A percentile compares a stretch with the other conserved stretches of the same genome.
phyloP scores from a whole-genome alignment of 2,888 invertebrate genomes.

The Anoplius nigerrimus region DNA sequence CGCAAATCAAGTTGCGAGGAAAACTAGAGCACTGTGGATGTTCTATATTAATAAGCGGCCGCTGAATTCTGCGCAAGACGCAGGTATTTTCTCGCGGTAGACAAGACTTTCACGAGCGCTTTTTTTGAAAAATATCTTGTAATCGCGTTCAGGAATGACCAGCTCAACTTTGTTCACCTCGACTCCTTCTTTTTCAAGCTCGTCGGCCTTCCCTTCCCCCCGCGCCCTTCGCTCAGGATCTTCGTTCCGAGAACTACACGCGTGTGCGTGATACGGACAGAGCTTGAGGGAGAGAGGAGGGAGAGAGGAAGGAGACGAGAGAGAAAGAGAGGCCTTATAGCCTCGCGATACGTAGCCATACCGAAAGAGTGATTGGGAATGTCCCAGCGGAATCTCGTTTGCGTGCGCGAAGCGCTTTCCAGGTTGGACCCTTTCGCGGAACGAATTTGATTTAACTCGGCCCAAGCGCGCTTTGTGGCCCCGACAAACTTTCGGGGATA shows the following conservation, averaged over 20 bases:
- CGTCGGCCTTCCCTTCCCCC: not conserved
- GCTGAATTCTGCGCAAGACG: too few relatives aligned
- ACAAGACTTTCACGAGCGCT: too few relatives aligned
- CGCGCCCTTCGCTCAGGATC: not conserved
- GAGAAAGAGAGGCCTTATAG: slow-evolving; percentile 36
- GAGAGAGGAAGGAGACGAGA: not conserved
- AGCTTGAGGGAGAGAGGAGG: slow-evolving; percentile 11
- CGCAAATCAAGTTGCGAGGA: too few relatives aligned
- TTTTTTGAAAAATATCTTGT: too few relatives aligned
- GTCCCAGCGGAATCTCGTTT: slow-evolving; percentile 58
- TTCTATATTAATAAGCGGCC: too few relatives aligned
- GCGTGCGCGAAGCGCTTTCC: slow-evolving; percentile 59
- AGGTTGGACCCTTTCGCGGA: slow-evolving; percentile 57
- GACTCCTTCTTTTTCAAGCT: not conserved
- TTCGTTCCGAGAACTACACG: slow-evolving; percentile 16
- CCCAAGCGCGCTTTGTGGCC: slow-evolving; percentile 50
- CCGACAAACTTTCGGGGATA: slow-evolving; percentile 55
- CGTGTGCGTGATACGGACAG: slow-evolving; percentile 37
- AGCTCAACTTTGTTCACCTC: not conserved
- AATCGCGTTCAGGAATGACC: not conserved
- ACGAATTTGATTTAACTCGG: slow-evolving; percentile 63
- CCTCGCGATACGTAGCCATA: slow-evolving; percentile 26
- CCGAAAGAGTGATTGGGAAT: slow-evolving; percentile 55
- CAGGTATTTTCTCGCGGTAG: too few relatives aligned
- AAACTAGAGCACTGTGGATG: too few relatives aligned